Evolutionary conservation across 2,888 invertebrate genomes (phyloP).

Genomic region (Hyles lineata): DNA sequence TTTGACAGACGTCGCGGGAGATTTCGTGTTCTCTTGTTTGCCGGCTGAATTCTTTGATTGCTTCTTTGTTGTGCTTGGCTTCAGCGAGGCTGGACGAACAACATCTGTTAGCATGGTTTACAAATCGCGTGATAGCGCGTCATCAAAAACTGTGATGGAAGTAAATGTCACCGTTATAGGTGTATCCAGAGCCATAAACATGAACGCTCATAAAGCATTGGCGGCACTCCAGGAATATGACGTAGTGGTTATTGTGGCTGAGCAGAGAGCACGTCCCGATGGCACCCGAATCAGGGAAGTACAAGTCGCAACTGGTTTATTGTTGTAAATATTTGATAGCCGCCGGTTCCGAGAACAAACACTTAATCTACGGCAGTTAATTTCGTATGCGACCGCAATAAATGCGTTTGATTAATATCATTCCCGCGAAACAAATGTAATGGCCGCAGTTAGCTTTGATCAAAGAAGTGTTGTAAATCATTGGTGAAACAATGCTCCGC

Average conservation of each 20-base stretch:
- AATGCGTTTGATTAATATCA: constrained; percentile 81
- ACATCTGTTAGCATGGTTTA: constrained; percentile 50
- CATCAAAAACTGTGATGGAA: constrained; percentile 47
- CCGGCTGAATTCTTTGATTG: constrained; percentile 74
- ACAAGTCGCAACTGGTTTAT: constrained; percentile 70
- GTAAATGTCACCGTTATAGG: constrained; percentile 55
- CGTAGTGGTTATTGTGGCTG: constrained; percentile 61
- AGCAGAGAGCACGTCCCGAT: constrained; percentile 50
- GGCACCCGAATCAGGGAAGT: constrained; percentile 66
- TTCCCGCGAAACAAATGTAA: constrained; percentile 77
- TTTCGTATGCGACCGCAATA: constrained; percentile 75
- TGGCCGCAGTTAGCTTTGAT: constrained; percentile 69
- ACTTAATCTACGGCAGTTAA: constrained; percentile 78
- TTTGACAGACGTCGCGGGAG: constrained; percentile 85
- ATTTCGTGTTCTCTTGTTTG: constrained; percentile 76
- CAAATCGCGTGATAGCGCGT: constrained; percentile 38
- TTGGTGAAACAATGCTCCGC: constrained; percentile 59
- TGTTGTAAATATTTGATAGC: constrained; percentile 82
- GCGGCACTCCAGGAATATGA: constrained; percentile 71
- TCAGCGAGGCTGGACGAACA: constrained; percentile 49
- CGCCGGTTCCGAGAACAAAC: constrained; percentile 71
- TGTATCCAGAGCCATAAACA: constrained; percentile 45
- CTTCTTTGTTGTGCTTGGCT: constrained; percentile 68
- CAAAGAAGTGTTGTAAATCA: constrained; percentile 59
- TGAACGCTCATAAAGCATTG: constrained; percentile 73